Base-by-base conservation (phyloP, 2,888 invertebrate genomes). In the Osedax frankpressi region DNA sequence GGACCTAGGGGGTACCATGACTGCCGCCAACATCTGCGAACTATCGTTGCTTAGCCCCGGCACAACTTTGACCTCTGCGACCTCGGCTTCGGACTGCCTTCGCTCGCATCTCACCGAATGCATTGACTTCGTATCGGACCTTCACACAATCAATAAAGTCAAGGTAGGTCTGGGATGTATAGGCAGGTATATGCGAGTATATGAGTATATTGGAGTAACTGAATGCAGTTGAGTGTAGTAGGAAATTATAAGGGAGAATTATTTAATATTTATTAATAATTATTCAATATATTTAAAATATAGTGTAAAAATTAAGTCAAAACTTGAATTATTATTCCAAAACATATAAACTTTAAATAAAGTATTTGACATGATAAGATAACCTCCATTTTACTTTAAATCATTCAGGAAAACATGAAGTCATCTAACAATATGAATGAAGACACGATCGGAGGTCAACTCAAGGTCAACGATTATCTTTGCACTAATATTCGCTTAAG, bases 391-490 rank as follows among this genome's bases (percentile, higher is more conserved):
- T n/a, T n/a, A n/a, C n/a, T n/a, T n/a, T n/a, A n/a, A n/a, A 1
- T 60, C 74, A 3, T 30, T 30, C 76, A 90, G 89, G 90, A 89
- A 80, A 90, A 89, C 80, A 88, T 88, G 80, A 90, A 90, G 84
- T 80, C 80, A 1, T 77, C 78, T 59, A 80, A 78, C 73, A 81
- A 81, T 73, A 76, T 83, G 75, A 83, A 94, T 83, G 95, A 96
- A 84, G 96, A 97, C 84, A 95, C 96, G 0, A 86, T 99, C 28
- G 97, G 97, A 0, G 95, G 95, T 0, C 92, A 94, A 71, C 88
- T 99, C 73, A 98, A 98, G 86, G 94, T 95, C 63, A 94, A 93
- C 28, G 89, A n/a, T n/a, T n/a, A n/a, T n/a, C n/a, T n/a, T n/a
- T n/a, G n/a, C n/a, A n/a, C n/a, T n/a, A n/a, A n/a, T n/a, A n/a